Evolutionary conservation across 2,888 invertebrate genomes (phyloP).

Genomic region (Helobdella robusta): DNA sequence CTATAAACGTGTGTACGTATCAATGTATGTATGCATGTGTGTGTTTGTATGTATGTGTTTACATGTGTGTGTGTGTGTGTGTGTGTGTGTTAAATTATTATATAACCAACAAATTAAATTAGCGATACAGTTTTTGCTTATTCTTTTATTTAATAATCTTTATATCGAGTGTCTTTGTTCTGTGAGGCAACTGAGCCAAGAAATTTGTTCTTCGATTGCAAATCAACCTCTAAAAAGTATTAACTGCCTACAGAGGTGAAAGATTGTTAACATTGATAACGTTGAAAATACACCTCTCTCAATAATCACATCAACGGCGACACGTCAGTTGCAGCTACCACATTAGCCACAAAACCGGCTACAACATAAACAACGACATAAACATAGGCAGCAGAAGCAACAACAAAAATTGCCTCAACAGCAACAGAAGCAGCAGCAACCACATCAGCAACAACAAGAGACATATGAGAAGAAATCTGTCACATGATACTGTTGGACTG

Average conservation of each 20-base stretch:
- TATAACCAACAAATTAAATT: too few species aligned
- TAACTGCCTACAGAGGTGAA: too few species aligned
- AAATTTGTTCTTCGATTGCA: too few species aligned
- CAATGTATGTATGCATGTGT: conserved; percentile 11
- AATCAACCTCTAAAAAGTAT: too few species aligned
- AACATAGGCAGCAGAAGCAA: background rate
- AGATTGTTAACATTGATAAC: too few species aligned
- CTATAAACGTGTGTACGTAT: conserved; percentile 9
- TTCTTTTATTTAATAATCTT: too few species aligned
- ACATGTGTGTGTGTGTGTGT: conserved; percentile 3
- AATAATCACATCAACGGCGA: background rate
- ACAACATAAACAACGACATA: background rate
- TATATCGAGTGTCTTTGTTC: too few species aligned
- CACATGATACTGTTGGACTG: conserved; percentile 16
- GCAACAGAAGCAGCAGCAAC: background rate
- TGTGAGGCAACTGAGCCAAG: too few species aligned
- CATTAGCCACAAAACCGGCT: background rate
- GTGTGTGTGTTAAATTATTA: too few species aligned
- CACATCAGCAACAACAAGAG: background rate
- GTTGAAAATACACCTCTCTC: too few species aligned
- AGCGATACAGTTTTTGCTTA: too few species aligned
- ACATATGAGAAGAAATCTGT: conserved; percentile 18
- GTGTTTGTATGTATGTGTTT: background rate
- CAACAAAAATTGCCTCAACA: background rate
- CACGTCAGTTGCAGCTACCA: too few species aligned